Conservation (phyloP, 2,888 invertebrate species). For the Scaptomyza caliginosa region DNA sequence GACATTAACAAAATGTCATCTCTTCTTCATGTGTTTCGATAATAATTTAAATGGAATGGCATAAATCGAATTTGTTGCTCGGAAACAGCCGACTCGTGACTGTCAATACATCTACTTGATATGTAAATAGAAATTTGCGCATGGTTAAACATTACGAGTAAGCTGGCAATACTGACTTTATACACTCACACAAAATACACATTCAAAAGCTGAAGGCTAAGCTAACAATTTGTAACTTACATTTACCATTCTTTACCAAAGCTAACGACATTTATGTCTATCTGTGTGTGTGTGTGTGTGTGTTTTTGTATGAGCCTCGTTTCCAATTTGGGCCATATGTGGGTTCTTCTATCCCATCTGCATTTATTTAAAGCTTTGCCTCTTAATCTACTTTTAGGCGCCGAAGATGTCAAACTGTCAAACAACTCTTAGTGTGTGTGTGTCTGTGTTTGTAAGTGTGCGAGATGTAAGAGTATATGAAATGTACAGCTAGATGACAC, state of each 20-base stretch:
- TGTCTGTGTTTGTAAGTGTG: not conserved
- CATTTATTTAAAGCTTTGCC: slow-evolving; percentile 32
- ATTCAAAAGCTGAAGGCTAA: slow-evolving; percentile 6
- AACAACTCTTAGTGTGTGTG: not conserved
- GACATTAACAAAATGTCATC: not conserved
- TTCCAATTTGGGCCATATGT: slow-evolving; percentile 43
- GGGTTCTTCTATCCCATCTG: slow-evolving; percentile 25
- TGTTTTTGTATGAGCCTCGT: slow-evolving; percentile 14
- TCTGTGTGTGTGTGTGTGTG: slow-evolving; percentile 12
- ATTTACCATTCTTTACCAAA: slow-evolving; percentile 64
- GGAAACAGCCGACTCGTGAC: slow-evolving; percentile 18
- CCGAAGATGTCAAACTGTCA: slow-evolving; percentile 42
- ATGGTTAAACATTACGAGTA: slow-evolving; percentile 35
- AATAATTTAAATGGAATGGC: slow-evolving; percentile 17
- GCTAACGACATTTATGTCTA: slow-evolving; percentile 46
- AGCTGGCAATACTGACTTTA: slow-evolving; percentile 54
- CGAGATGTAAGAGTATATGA: not conserved
- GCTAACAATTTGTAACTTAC: slow-evolving; percentile 66
- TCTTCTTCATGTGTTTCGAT: not conserved
- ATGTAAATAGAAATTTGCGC: slow-evolving; percentile 68
- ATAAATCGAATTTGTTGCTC: slow-evolving; percentile 49
- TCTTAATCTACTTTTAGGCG: slow-evolving; percentile 47
- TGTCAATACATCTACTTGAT: slow-evolving; percentile 48
- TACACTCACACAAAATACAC: slow-evolving; percentile 7
- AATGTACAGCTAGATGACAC: no score